Conservation (phyloP, 1,140 invertebrate genomes). For the Heliconius nattereri region DNA sequence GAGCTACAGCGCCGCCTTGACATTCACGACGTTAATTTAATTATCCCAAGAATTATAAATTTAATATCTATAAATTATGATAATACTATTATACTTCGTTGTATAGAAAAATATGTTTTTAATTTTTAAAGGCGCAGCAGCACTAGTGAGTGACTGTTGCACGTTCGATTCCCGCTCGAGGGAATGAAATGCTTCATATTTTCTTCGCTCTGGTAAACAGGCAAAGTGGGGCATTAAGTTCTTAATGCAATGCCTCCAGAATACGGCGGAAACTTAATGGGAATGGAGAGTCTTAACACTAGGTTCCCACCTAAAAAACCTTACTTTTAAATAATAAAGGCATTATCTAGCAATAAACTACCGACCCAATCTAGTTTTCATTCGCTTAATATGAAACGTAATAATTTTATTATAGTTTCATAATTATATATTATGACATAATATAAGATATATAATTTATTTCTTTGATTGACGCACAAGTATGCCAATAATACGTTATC, state of each 20-base stretch:
- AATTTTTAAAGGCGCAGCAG: too few relatives aligned
- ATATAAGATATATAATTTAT: not conserved
- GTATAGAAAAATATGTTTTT: not conserved
- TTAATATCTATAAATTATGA: not conserved
- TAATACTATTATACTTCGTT: not conserved
- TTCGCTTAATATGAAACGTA: not conserved
- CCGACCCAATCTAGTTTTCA: not conserved
- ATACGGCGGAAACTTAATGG: too few relatives aligned
- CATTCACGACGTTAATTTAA: not conserved
- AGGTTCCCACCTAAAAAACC: not conserved
- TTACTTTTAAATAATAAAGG: not conserved
- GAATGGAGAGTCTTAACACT: too few relatives aligned
- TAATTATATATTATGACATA: not conserved
- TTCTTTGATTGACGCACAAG: slow-evolving; percentile 14
- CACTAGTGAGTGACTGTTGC: too few relatives aligned
- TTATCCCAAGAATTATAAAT: not conserved
- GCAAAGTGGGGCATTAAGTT: too few relatives aligned
- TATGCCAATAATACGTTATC: slow-evolving; percentile 11
- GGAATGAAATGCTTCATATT: too few relatives aligned
- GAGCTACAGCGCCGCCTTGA: not conserved
- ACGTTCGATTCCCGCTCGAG: too few relatives aligned
- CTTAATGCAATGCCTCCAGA: too few relatives aligned
- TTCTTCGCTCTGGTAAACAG: too few relatives aligned
- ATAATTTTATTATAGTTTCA: not conserved
- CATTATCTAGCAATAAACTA: not conserved